Evolutionary conservation across 2,113 vertebrate species (phyloP), one percentile per base, ranked within the genome.

Genomic region (Cyanoderma ruficeps): DNA sequence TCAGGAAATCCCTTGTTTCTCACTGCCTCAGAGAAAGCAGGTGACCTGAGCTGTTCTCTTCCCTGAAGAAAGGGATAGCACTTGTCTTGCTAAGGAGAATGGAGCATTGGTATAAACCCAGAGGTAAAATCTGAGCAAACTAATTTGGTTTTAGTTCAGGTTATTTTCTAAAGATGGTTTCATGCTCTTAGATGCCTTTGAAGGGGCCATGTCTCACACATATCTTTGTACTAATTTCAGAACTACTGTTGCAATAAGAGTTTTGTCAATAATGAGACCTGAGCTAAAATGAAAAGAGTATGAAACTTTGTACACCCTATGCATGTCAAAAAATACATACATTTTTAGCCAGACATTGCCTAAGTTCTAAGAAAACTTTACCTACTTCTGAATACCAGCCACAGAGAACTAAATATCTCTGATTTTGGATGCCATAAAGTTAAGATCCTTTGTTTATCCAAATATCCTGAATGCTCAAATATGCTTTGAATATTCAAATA

Each of bases 251-350:
- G 12, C 49, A 50, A 15, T 37, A 53, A 37, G 13, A 79, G 11
- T 3, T 21, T 50, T 35, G 9, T 39, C 41, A 49, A 5, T 46
- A 55, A 49, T 55, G 42, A 72, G 24, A 27, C 5, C 15, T 22
- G 16, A 0, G 1, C 16, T 39, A 35, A 46, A 71, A 76, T 64
- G 12, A 44, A 53, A 74, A 24, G 10, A 59, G 0, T 63, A 30
- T 60, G 25, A 12, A 63, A 31, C 37, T 68, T 59, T 39, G 41
- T 59, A 23, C 4, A 49, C 3, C 7, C 6, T n/a, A 6, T 22
- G 2, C 23, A 24, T 11, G 30, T 10, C 14, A 33, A 12, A 59
- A 2, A 7, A 42, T 14, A 50, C 0, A 4, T 15, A 3, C 20
- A 27, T n/a, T 60, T 89, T 84, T 47, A 72, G 17, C 9, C 21